Evolutionary conservation across 1,140 invertebrate genomes (phyloP).

Genomic region (Drosophila pandora): DNA sequence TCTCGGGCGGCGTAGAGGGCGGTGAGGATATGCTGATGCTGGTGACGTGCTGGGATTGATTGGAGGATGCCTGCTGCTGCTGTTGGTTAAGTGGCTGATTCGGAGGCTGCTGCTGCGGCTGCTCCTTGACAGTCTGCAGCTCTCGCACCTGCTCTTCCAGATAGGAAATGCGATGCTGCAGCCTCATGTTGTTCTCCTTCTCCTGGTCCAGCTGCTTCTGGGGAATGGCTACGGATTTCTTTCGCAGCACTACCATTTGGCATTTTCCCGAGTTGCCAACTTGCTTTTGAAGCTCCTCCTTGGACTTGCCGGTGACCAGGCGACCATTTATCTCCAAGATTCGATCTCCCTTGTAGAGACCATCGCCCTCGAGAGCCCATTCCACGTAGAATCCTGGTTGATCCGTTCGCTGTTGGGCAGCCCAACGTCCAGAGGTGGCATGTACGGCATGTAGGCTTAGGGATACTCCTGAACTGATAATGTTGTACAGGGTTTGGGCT

Average conservation of each 20-base stretch:
- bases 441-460: constrained; percentile 87
- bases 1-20: constrained; percentile 71
- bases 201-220: constrained; percentile 75
- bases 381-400: constrained; percentile 88
- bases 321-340: constrained; percentile 94
- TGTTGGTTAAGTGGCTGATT: constrained; percentile 25
- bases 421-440: constrained; percentile 87
- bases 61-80: constrained; percentile 27
- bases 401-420: constrained; percentile 85
- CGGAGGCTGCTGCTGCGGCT: constrained; percentile 25
- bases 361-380: constrained; percentile 90
- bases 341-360: constrained; percentile 90
- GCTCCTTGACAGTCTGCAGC: constrained; percentile 84
- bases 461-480: constrained; percentile 82
- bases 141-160: constrained; percentile 94
- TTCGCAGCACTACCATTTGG: constrained; percentile 86
- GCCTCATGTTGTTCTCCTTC: constrained; percentile 91
- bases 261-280: constrained; percentile 81
- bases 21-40: constrained; percentile 83
- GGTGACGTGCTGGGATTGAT: constrained; percentile 72
- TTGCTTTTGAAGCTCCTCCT: constrained; percentile 87
- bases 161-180: constrained; percentile 94
- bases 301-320: constrained; percentile 87
- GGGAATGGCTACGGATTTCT: constrained; percentile 64
- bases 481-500: constrained; percentile 73